Conservation (phyloP, 2,888 invertebrate species). For the Onthophagus sagittarius region DNA sequence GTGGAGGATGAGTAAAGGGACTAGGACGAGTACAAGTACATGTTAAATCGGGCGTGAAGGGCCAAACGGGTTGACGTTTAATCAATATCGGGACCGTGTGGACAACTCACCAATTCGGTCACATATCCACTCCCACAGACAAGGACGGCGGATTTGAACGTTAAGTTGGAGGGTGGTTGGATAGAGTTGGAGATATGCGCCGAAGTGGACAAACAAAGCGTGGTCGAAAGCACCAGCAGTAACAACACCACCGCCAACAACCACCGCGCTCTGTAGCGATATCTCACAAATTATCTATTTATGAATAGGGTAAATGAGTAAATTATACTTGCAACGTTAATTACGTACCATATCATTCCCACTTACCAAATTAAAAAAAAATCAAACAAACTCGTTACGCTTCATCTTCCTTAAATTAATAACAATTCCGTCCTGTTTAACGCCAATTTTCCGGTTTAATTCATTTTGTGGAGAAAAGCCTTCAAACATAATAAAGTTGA, state of each 20-base stretch:
- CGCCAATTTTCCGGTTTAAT: no score
- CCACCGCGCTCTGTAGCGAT: background rate
- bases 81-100: conserved; percentile 43
- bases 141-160: background rate
- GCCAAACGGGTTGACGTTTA: conserved; percentile 42
- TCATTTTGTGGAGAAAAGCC: no score
- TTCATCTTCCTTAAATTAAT: no score
- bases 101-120: conserved; percentile 36
- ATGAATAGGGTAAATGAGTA: conserved; percentile 16
- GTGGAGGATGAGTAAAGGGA: background rate
- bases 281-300: conserved; percentile 20
- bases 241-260: background rate
- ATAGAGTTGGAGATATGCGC: background rate
- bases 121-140: conserved; percentile 21
- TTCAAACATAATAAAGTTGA: no score
- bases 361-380: no score
- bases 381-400: no score
- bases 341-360: no score
- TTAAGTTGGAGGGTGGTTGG: background rate
- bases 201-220: conserved; percentile 1
- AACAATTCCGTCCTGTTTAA: no score
- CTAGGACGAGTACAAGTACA: conserved; percentile 33
- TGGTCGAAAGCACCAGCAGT: background rate
- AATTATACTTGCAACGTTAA: no score
- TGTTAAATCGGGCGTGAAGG: conserved; percentile 46